A percentile compares a stretch with the other conserved stretches of the same genome.
Conservation (phyloP, 2,113 vertebrate genomes). For the Scytalopus superciliaris region DNA sequence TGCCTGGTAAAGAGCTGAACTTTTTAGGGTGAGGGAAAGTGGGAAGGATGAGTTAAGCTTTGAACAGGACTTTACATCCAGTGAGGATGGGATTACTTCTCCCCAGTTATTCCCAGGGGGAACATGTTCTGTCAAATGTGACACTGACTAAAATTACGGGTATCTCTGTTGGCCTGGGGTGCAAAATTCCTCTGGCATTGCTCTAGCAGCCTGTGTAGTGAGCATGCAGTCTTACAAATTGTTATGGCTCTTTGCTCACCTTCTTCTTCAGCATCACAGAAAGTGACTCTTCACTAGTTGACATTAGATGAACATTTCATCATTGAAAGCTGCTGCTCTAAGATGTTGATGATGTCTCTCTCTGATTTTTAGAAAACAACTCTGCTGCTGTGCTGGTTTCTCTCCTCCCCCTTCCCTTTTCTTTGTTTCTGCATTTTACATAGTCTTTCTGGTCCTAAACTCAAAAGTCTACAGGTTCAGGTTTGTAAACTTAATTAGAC, state of each 20-base stretch:
- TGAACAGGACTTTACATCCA: background rate
- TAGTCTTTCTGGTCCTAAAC: background rate
- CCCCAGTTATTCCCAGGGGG: background rate
- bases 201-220: background rate
- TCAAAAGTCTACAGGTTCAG: background rate
- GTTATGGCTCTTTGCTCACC: background rate
- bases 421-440: background rate
- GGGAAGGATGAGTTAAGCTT: background rate
- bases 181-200: background rate
- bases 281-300: background rate
- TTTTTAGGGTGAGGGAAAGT: rapidly evolving
- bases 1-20: background rate
- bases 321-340: background rate
- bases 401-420: background rate
- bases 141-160: background rate
- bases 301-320: background rate
- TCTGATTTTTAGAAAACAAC: background rate
- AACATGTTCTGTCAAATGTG: background rate
- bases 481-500: background rate
- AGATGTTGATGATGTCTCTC: background rate
- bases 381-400: background rate
- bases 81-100: background rate
- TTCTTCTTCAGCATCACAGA: background rate
- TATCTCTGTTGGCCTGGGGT: background rate
- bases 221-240: background rate